Evolutionary conservation across 1,140 invertebrate genomes (phyloP), one percentile per base, ranked within the genome.

Genomic region (Cydia strobilella): DNA sequence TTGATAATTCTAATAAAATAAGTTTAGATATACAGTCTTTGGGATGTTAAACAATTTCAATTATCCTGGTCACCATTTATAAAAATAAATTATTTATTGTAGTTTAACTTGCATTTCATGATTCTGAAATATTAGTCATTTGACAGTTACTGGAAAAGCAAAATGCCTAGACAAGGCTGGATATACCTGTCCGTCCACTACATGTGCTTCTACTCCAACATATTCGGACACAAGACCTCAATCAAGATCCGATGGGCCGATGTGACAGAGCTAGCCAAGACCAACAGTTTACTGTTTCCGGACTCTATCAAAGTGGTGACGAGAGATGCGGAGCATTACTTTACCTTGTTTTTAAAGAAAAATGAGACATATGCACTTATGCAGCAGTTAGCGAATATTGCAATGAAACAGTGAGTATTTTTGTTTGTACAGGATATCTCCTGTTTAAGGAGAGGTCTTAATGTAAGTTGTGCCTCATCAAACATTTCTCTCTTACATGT

Each of bases 151-250:
- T 98, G 97, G 96, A 98, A 98, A 93, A 96, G 97, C 27, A 96
- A 96, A 88, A 93, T 99, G 76, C 98, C 98, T 3, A 94, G 97
- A 54, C 98, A 99, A 94, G 99, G 99, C 51, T 98, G 98, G 96
- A 93, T 99, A 82, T 99, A 99, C 89, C 94, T 99, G 15, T 99
- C 98, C 69, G 95, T 99, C 63, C 98, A 98, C 87, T 97, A 99
- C 90, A 94, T 99, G 84, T 99, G 98, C 87, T 99, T 99, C 93
- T 97, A 99, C 92, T 97, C 98, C 5, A 98, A 98, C 84, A 96
- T 99, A 84, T 95, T 99, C 87, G 98, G 98, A 18, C 96, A 95
- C 76, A 97, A 99, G 90, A 97, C 96, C 7, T 97, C 97, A 86
- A 93, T 99, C 23, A 96, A 97, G 76, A 95, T 99, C 63, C 94